phyloP scores from a whole-genome alignment of 2,113 vertebrate genomes.

The Odontophorus gujanensis region DNA sequence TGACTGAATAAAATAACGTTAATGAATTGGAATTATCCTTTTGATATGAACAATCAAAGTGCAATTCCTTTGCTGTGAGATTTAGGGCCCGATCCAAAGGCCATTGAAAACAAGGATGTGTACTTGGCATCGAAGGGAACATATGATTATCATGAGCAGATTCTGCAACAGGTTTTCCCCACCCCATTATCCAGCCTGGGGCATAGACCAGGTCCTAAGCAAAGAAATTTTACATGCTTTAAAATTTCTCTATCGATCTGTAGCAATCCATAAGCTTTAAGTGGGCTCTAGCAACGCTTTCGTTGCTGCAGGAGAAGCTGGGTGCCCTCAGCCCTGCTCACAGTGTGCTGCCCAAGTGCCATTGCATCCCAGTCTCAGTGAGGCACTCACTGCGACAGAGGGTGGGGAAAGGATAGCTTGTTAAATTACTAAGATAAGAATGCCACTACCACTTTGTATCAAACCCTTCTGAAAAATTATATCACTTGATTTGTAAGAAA shows the following conservation, averaged over 20 bases:
- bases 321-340: background rate
- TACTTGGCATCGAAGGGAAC: background rate
- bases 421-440: background rate
- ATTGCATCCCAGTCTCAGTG: background rate
- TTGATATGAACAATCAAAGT: background rate
- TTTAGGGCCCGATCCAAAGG: background rate
- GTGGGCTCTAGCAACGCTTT: background rate
- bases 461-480: background rate
- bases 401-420: background rate
- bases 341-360: background rate
- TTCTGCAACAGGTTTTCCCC: background rate
- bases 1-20: background rate
- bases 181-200: rapidly evolving
- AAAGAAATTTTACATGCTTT: background rate
- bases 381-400: background rate
- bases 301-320: background rate
- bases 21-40: background rate
- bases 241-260: background rate
- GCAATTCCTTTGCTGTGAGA: background rate
- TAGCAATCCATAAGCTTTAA: background rate
- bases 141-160: background rate
- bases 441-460: background rate
- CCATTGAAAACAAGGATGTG: rapidly evolving
- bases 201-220: background rate
- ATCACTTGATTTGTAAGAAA: background rate